Evolutionary conservation across 2,797 vertebrate species (phyloP), one percentile per base, ranked within the genome.

Genomic region (Capromys pilorides): DNA sequence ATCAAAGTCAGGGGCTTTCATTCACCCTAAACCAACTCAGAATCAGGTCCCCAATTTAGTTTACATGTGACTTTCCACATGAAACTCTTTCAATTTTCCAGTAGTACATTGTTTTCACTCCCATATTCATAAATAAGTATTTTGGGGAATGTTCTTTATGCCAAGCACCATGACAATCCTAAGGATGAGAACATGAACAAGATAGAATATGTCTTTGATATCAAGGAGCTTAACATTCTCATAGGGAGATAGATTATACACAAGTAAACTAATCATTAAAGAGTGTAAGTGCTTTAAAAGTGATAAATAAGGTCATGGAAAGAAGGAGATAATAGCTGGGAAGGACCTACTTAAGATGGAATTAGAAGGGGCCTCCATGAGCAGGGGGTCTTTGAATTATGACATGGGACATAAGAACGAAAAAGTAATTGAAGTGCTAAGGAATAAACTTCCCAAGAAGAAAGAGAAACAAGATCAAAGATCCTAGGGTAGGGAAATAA

Each of bases 371-470:
- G 24, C 36, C 41, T 79, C 14, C 49, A 21, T 71, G 8, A 69
- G 14, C 26, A 90, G 2, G 33, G 39, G 13, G 59, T 87, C 22
- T 16, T 77, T 92, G 49, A 69, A 80, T 36, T 41, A 10, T 19
- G 73, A 49, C 61, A 51, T 90, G 24, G 14, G 92, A 93, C 95
- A 71, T 79, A 26, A 36, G 62, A 73, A 87, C 62, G n/a, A 80
- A 81, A 64, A 66, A 90, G 36, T n/a, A 80, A 78, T 22, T 67
- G 59, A 83, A 57, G 5, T n/a, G 31, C 6, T 67, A 57, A 28
- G 49, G 5, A 33, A 91, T 33, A 51, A 86, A 6, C 31, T 33
- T 18, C 39, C 31, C n/a, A 54, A 11, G 26, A 31, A 89, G 24
- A 49, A 18, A 31, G 28, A 78, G 18, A 80, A 62, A 5, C 73